Evolutionary conservation across 1,140 invertebrate species (phyloP).

Genomic region (Ips nitidus): DNA sequence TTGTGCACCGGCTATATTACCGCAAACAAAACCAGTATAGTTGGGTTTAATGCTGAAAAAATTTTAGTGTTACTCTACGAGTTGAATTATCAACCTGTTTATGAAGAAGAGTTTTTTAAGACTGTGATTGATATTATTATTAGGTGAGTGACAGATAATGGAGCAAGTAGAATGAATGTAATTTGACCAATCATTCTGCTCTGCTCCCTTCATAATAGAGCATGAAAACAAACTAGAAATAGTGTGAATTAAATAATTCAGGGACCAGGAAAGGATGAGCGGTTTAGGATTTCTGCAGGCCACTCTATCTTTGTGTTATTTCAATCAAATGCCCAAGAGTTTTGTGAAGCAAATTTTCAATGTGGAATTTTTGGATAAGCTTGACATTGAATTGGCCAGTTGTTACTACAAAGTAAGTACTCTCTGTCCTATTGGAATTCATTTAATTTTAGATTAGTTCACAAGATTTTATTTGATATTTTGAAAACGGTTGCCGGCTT

Average conservation of each 20-base stretch:
- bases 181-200: too few relatives aligned
- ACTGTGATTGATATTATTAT: conserved; percentile 45
- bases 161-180: too few relatives aligned
- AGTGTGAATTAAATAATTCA: conserved; percentile 36
- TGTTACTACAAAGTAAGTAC: conserved; percentile 55
- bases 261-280: conserved; percentile 55
- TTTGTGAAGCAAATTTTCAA: conserved; percentile 58
- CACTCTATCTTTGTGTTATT: conserved; percentile 55
- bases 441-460: too few relatives aligned
- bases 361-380: conserved; percentile 57
- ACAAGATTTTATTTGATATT: too few relatives aligned
- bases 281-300: conserved; percentile 54
- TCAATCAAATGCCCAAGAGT: conserved; percentile 53
- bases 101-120: conserved; percentile 47
- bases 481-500: too few relatives aligned
- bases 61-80: conserved; percentile 54
- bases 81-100: conserved; percentile 54
- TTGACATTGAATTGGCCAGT: conserved; percentile 57
- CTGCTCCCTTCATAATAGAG: too few relatives aligned
- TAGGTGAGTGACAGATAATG: conserved; percentile 37
- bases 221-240: too few relatives aligned
- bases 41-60: conserved; percentile 56
- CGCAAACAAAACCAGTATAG: conserved; percentile 48
- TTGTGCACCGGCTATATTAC: conserved; percentile 53
- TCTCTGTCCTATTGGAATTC: too few relatives aligned